phyloP scores from a whole-genome alignment of 2,797 vertebrate genomes.

The Delichon dasypus region DNA sequence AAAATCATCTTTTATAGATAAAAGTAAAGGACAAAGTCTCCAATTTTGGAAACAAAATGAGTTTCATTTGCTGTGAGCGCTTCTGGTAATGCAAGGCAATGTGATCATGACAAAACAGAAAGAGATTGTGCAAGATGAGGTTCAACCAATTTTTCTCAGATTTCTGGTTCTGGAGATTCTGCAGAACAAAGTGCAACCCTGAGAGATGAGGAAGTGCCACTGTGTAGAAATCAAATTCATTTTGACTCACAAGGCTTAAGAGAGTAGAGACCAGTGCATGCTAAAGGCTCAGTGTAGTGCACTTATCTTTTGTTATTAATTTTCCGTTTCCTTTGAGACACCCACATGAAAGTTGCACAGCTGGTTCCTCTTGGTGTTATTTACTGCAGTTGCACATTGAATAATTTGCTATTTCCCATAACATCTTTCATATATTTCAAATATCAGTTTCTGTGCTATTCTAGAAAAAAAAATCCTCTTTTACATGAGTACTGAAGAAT shows the following conservation, averaged over 20 bases:
- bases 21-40: neutral
- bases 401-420: neutral
- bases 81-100: neutral
- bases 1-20: neutral
- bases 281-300: neutral
- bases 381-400: neutral
- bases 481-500: neutral
- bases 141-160: neutral
- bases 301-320: neutral
- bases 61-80: neutral
- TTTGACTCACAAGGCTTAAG: neutral
- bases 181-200: neutral
- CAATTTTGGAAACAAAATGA: slow-evolving; percentile 24
- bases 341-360: neutral
- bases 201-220: neutral
- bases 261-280: neutral
- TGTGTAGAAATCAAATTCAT: neutral
- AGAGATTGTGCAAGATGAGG: neutral
- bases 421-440: neutral
- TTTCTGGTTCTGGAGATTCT: neutral
- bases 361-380: neutral
- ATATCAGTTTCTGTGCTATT: neutral
- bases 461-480: neutral
- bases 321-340: slow-evolving; percentile 22
- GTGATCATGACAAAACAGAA: neutral